phyloP scores from a whole-genome alignment of 2,888 invertebrate genomes.

The Cephus pygmeus region DNA sequence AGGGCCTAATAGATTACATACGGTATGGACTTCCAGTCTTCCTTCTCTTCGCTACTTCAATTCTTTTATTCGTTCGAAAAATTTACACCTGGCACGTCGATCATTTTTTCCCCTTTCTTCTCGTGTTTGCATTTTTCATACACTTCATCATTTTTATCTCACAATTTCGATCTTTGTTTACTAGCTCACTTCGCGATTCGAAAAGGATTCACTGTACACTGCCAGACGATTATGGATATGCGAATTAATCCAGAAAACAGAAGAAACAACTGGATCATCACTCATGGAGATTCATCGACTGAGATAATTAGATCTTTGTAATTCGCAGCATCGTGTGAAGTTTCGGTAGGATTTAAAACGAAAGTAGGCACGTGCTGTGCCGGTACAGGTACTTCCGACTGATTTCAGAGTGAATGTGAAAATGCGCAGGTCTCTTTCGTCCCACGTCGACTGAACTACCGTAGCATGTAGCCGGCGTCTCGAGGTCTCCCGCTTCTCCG shows the following conservation, averaged over 20 bases:
- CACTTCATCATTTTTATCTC: too few relatives aligned
- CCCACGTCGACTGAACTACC: slow-evolving; percentile 28
- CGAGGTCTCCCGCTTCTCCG: slow-evolving; percentile 4
- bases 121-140: too few relatives aligned
- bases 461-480: not conserved
- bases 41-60: too few relatives aligned
- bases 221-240: not conserved
- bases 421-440: slow-evolving; percentile 46
- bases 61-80: too few relatives aligned
- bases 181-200: too few relatives aligned
- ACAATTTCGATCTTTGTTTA: too few relatives aligned
- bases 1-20: too few relatives aligned
- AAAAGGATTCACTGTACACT: too few relatives aligned
- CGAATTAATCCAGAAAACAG: not conserved
- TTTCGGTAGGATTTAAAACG: slow-evolving; percentile 31
- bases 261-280: not conserved
- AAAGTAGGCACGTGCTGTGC: too few relatives aligned
- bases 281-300: not conserved
- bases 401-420: slow-evolving; percentile 36
- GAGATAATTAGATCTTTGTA: not conserved
- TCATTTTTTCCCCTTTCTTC: too few relatives aligned
- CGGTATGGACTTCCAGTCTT: too few relatives aligned
- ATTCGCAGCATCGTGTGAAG: slow-evolving; percentile 23
- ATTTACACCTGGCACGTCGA: too few relatives aligned
- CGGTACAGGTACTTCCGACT: slow-evolving; percentile 45